Base-by-base conservation (phyloP, 2,113 vertebrate species). In the Psephotus haematonotus region DNA sequence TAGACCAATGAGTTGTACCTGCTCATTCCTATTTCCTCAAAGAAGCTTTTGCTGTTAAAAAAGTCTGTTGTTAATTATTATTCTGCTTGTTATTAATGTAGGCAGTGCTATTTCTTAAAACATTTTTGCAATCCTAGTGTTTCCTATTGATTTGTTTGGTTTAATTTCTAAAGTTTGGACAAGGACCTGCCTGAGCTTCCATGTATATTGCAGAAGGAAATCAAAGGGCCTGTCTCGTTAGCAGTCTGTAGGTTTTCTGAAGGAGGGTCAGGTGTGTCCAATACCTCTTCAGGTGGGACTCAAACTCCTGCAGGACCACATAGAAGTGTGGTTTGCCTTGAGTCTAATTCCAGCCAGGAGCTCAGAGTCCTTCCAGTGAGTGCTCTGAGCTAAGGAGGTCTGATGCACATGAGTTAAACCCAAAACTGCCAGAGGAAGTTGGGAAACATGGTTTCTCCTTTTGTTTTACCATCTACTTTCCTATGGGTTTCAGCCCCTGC, bases 401-500 rank as follows among this genome's bases (percentile, higher is more conserved):
- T 57, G 8, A 29, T 33, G 52, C 46, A 60, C 57, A 16, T 7
- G 11, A 55, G 41, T 50, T 39, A 33, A 29, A 50, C 37, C 29
- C 74, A 31, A 19, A 27, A 41, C 50, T 78, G 70, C 20, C 25
- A 27, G 64, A 78, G 24, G 22, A 60, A 25, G 19, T 1, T 76
- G 57, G 24, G 35, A 67, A 79, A 63, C 11, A 9, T 3, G 7
- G 4, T 25, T 90, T 64, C n/a, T n/a, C 18, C 3, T n/a, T 46
- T 62, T 55, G 23, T 35, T 78, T 79, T 53, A 80, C 19, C 11
- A 65, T 55, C 25, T 59, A 11, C 16, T 72, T 68, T 79, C 35
- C 46, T 63, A 0, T 46, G 67, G 69, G 39, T 22, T 46, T 57
- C 52, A 62, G 55, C n/a, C 16, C 47, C 52, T 0, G 0, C 70